phyloP scores from a whole-genome alignment of 2,797 vertebrate genomes.

The Percopsis omiscomaycus region DNA sequence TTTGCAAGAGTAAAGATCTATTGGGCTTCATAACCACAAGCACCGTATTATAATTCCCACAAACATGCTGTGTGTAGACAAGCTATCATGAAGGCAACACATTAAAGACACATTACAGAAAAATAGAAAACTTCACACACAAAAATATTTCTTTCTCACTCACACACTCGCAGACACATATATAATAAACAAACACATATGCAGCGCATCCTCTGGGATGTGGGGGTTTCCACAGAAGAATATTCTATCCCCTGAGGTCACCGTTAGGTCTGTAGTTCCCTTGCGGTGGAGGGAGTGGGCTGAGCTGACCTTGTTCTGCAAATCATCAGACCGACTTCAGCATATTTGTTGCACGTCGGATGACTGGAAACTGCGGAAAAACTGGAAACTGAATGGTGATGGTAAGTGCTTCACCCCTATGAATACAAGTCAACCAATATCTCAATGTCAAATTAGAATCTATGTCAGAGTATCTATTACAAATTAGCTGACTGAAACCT shows the following conservation, averaged over 20 bases:
- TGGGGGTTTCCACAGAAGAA: constrained; percentile 61
- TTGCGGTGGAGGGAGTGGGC: constrained; percentile 43
- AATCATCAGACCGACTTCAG: constrained; percentile 36
- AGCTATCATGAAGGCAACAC: not conserved
- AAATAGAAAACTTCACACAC: not conserved
- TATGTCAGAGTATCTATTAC: constrained; percentile 1
- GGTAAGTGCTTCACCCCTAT: constrained; percentile 7
- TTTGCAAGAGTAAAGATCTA: constrained; percentile 30
- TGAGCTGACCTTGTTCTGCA: constrained; percentile 29
- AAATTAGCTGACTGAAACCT: not conserved
- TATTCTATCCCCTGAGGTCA: constrained; percentile 66
- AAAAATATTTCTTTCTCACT: not conserved
- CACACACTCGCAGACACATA: constrained; percentile 26
- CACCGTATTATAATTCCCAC: constrained; percentile 21
- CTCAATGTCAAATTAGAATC: not conserved
- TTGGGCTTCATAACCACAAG: constrained; percentile 45
- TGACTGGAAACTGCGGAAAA: constrained; percentile 45
- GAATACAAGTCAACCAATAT: not conserved
- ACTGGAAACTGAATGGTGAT: constrained; percentile 30
- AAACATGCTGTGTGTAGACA: constrained; percentile 18
- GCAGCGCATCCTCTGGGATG: constrained; percentile 46
- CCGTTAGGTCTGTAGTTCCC: constrained; percentile 58
- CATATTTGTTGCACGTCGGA: constrained; percentile 35
- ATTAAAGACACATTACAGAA: not conserved
- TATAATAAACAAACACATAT: constrained; percentile 32